Evolutionary conservation across 2,113 vertebrate genomes (phyloP), one percentile per base, ranked within the genome.

Genomic region (Vanacampus margaritifer): DNA sequence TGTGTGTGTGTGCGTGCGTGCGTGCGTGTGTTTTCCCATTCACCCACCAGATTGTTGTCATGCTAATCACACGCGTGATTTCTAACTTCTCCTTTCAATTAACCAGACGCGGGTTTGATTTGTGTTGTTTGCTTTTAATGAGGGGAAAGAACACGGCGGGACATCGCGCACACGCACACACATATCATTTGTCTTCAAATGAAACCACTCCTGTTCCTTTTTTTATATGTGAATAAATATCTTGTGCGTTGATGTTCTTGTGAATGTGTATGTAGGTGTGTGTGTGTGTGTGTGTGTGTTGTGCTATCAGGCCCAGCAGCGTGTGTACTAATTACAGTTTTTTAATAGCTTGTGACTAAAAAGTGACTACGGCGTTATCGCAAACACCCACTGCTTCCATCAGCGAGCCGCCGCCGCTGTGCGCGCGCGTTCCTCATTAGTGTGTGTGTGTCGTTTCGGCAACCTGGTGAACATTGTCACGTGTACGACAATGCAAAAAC

Each of bases 301-400:
- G 56, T 23, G 35, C 54, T 75, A 84, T 87, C 85, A 82, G 48
- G 39, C 9, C 68, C 76, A 75, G 67, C 57, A 24, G 72, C 63
- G 80, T 69, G 60, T 72, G 75, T 43, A 62, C 84, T 89, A 84
- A 89, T 89, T 87, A 85, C 79, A 69, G 37, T 75, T 72, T 56
- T n/a, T 69, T 77, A 78, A 83, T 81, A 82, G 87, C 84, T 78
- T 74, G 79, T 71, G 79, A 82, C n/a, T n/a, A n/a, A 68, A 71
- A 65, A 80, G 60, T 68, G 23, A 75, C 63, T 17, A 73, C 73
- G 45, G 71, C 68, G 74, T 58, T 70, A 64, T 72, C 58, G 37
- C 74, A 69, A 73, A 64, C 71, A 63, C 66, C 46, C 26, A 4
- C 48, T 21, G 77, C 73, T 67, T 79, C 66, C 23, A 14, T 28